Evolutionary conservation across 2,113 vertebrate genomes (phyloP).

Genomic region (Oncorhynchus kisutch): DNA sequence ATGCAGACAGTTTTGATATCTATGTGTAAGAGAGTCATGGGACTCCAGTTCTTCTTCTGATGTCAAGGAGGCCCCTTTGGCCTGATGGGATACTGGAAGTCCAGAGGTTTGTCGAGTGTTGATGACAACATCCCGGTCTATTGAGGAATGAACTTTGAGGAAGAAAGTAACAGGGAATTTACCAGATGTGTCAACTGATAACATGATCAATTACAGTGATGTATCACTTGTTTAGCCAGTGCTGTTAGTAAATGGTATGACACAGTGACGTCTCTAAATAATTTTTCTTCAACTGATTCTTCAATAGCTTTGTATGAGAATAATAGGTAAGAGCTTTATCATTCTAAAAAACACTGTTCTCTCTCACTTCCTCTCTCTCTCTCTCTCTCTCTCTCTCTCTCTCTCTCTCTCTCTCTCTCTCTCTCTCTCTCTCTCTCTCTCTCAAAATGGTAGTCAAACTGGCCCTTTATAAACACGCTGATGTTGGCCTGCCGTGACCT

Average conservation of each 20-base stretch:
- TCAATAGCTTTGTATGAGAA: not conserved
- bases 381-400: constrained; percentile 2
- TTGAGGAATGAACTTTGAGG: not conserved
- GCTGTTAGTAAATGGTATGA: not conserved
- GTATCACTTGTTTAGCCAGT: not conserved
- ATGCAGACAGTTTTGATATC: not conserved
- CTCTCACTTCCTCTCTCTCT: not conserved
- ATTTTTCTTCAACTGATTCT: not conserved
- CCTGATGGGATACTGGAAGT: not conserved
- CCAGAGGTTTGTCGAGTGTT: not conserved
- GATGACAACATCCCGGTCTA: not conserved
- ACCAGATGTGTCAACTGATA: not conserved
- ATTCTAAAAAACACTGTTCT: not conserved
- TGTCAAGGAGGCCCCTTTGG: not conserved
- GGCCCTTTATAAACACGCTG: not conserved
- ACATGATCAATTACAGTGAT: not conserved
- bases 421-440: constrained; percentile 4
- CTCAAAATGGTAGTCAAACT: not conserved
- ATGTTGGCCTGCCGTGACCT: not conserved
- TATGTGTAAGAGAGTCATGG: not conserved
- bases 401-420: constrained; percentile 13
- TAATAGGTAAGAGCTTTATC: not conserved
- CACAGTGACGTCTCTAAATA: no score
- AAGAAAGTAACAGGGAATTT: not conserved
- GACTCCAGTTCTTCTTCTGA: not conserved